phyloP scores from a whole-genome alignment of 2,797 vertebrate genomes.

The Halcyon badia region DNA sequence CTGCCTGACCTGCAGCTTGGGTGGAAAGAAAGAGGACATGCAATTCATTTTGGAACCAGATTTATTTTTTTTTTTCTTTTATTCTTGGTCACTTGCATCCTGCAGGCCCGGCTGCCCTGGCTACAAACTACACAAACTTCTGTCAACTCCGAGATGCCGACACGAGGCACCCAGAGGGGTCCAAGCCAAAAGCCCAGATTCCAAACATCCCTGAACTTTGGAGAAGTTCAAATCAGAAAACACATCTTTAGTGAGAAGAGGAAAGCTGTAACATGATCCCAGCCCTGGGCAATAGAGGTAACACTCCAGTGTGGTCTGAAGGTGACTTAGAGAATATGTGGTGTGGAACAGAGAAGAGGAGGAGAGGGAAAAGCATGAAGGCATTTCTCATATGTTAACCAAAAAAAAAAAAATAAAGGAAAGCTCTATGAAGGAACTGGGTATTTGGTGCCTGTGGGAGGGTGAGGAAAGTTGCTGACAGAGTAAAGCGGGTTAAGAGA shows the following conservation, averaged over 20 bases:
- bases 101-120: not conserved
- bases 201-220: slow-evolving; percentile 71
- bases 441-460: not conserved
- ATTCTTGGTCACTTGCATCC: not conserved
- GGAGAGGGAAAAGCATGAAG: not conserved
- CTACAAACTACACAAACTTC: not conserved
- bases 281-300: slow-evolving; percentile 60
- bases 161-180: not conserved
- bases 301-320: slow-evolving; percentile 64
- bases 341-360: not conserved
- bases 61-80: not conserved
- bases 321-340: slow-evolving; percentile 61
- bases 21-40: not conserved
- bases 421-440: not conserved
- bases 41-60: not conserved
- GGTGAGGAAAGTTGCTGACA: slow-evolving; percentile 24
- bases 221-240: slow-evolving; percentile 71
- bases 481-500: slow-evolving; percentile 1
- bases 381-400: not conserved
- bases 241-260: slow-evolving; percentile 56
- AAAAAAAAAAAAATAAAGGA: not conserved
- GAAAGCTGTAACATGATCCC: slow-evolving; percentile 59
- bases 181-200: slow-evolving; percentile 57
- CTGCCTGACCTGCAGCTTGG: not conserved
- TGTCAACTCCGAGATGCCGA: slow-evolving; percentile 41